Evolutionary conservation across 1,140 invertebrate species (phyloP), one percentile per base, ranked within the genome.

Genomic region (Hyles euphorbiae): DNA sequence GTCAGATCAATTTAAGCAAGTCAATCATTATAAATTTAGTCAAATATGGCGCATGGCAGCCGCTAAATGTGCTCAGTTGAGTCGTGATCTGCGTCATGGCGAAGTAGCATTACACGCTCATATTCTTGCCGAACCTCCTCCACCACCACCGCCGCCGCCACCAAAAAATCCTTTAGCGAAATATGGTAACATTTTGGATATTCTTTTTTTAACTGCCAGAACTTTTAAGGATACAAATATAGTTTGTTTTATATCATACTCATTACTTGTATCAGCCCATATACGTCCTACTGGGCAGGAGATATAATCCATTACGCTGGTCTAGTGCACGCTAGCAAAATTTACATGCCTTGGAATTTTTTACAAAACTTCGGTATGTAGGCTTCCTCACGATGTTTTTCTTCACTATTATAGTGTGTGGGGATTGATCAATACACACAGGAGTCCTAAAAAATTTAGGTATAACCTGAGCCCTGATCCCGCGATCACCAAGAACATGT

Each of bases 1-100:
- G 80, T 90, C 92, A 49, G 89, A 91, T 72, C 92, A 92, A 76
- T 95, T 94, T 65, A 90, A 93, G 3, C 68, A 83, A 40, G 81
- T 84, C 10, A 87, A 87, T 47, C 74, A 88, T 65, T 84, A 84
- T 49, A 87, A 88, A 61, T 87, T 88, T 59, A 71, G 66, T n/a
- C 85, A 88, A 49, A 80, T 86, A 33, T 88, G 85, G 85, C 78
- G 80, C 3, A 87, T 87, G 85, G 73, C 76, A 0, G 65, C 64
- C 2, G 65, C 68, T 1, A 64, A 70, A 3, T 87, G 86, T 46
- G 12, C 45, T 3, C 65, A 65, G 12, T 51, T 87, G 32, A 32
- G 60, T 3, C 61, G 65, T 3, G 64, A 78, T 33, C 50, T 86
- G 51, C 72, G 83, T 0, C 70, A 70, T 9, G 74, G 78, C 0